These are phyloP conservation scores for Brachionus angularis DNA, from an alignment of 1,140 invertebrate genomes.

Conservation along the genomic window DNA sequence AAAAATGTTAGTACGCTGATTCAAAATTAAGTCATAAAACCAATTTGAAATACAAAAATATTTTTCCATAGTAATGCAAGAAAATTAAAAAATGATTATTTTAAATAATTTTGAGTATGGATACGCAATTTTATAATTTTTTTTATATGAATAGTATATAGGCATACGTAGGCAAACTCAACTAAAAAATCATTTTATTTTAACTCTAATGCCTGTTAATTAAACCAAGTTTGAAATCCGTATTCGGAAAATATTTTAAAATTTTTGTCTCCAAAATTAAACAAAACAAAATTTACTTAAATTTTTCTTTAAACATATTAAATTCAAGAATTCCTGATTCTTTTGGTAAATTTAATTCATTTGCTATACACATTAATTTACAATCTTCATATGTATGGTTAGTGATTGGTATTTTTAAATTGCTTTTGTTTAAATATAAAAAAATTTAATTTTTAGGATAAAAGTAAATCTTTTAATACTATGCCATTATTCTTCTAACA, in stretches of 20 bases:
- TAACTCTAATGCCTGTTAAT: too few relatives aligned
- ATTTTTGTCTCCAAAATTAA: too few relatives aligned
- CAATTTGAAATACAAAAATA: conserved; percentile 3
- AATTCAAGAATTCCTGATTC: conserved; percentile 70
- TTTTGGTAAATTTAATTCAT: conserved; percentile 72
- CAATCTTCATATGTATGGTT: conserved; percentile 90
- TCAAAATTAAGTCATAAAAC: conserved; percentile 49
- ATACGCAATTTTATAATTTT: too few relatives aligned
- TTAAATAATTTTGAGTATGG: too few relatives aligned
- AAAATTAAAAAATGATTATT: too few relatives aligned
- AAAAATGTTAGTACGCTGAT: too few relatives aligned
- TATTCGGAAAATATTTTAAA: too few relatives aligned
- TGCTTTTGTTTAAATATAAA: conserved; percentile 60
- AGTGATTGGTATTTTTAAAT: conserved; percentile 74
- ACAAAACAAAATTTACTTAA: conserved; percentile 48
- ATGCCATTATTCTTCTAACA: conserved; percentile 81
- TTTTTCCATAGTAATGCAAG: neutral
- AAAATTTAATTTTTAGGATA: neutral
- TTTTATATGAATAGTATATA: too few relatives aligned
- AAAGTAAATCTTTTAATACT: conserved; percentile 64
- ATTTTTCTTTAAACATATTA: conserved; percentile 65
- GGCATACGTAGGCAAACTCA: too few relatives aligned
- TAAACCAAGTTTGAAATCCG: too few relatives aligned
- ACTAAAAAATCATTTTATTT: too few relatives aligned
- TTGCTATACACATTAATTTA: conserved; percentile 73